phyloP scores from a whole-genome alignment of 2,797 vertebrate species.

The Acipenser oxyrinchus region DNA sequence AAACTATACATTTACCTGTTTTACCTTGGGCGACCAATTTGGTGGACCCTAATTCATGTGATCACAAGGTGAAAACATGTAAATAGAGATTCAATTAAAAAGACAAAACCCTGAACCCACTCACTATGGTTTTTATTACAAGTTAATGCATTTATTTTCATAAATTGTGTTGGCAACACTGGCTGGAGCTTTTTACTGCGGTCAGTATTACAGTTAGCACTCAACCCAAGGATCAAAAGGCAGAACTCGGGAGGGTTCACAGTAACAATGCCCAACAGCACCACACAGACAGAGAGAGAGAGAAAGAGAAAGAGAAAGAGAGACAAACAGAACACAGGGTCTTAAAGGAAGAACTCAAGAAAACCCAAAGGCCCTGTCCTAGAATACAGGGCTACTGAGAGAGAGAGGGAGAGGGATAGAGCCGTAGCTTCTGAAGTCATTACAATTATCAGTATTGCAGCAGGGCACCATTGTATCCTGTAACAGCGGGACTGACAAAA shows the following conservation, averaged over 20 bases:
- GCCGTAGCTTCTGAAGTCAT: constrained; percentile 43
- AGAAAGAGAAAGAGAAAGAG: constrained; percentile 25
- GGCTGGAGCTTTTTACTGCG: constrained; percentile 37
- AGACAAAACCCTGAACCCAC: too few species aligned
- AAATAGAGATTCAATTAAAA: too few species aligned
- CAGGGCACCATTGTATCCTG: constrained; percentile 53
- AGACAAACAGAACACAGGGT: constrained; percentile 32
- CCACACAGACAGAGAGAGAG: constrained; percentile 21
- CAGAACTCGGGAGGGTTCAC: constrained; percentile 40
- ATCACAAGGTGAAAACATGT: too few species aligned
- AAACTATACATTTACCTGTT: too few species aligned
- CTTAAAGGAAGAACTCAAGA: constrained; percentile 19
- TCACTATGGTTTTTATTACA: too few species aligned
- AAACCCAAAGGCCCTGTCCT: constrained; percentile 22
- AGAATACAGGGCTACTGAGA: constrained; percentile 26
- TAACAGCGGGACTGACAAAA: constrained; percentile 49
- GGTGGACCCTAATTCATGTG: too few species aligned
- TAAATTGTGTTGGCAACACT: constrained; percentile 8
- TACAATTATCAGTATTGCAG: constrained; percentile 58
- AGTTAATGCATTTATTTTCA: background rate
- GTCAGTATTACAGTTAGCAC: constrained; percentile 46
- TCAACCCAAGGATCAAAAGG: constrained; percentile 43
- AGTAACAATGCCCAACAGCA: constrained; percentile 38
- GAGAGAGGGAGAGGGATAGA: constrained; percentile 29
- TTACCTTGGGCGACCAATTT: too few species aligned